Conservation (phyloP, 2,797 vertebrate species). For the Anguilla anguilla region DNA sequence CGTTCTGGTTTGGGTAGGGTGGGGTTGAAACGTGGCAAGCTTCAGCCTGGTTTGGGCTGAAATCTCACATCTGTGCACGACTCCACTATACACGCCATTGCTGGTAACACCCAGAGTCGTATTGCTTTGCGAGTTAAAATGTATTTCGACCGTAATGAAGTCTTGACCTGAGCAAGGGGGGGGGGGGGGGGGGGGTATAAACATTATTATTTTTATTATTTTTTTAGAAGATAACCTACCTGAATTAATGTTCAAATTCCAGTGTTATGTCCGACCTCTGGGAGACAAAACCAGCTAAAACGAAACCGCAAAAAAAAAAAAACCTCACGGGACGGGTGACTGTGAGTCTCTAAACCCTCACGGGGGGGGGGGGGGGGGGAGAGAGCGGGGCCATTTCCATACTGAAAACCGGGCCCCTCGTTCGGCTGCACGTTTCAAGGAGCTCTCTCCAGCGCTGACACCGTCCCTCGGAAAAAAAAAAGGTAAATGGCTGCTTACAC, state of each 20-base stretch:
- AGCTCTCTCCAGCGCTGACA: constrained; percentile 10
- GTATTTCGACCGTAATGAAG: background rate
- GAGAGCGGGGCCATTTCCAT: background rate
- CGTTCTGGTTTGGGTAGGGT: too few species aligned
- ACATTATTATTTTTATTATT: too few species aligned
- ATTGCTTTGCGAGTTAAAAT: background rate
- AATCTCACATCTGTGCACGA: too few species aligned
- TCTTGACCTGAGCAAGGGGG: background rate
- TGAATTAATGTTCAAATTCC: background rate
- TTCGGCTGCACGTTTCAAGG: background rate
- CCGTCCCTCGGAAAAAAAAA: background rate
- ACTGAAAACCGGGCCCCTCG: background rate
- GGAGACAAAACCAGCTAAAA: background rate
- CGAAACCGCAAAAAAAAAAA: background rate
- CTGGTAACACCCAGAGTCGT: background rate
- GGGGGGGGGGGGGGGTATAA: too few species aligned
- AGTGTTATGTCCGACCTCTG: background rate
- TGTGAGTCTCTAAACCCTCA: background rate
- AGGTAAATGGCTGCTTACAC: constrained; percentile 11
- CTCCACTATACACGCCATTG: too few species aligned
- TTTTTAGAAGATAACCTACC: too few species aligned
- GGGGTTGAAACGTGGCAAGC: too few species aligned
- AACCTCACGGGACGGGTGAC: background rate
- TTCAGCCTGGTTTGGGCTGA: too few species aligned
- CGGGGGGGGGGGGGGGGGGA: background rate